These are phyloP conservation scores for Lepus timidus DNA, from an alignment of 2,113 vertebrate species.

Conservation along the genomic window DNA sequence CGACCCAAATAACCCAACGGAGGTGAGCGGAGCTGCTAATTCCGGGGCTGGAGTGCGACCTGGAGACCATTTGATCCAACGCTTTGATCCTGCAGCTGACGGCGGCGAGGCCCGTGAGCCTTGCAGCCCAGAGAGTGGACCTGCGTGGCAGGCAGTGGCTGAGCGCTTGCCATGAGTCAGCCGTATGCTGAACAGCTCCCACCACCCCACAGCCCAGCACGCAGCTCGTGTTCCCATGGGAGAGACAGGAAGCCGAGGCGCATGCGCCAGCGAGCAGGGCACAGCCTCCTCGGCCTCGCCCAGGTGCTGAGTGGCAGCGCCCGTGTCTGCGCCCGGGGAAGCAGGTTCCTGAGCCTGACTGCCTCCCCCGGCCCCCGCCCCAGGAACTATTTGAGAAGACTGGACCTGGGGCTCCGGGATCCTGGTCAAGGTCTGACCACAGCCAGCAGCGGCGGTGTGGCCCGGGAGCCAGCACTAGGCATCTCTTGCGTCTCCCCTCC, in stretches of 20 bases:
- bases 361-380: too few relatives aligned
- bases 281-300: not conserved
- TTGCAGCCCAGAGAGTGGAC: not conserved
- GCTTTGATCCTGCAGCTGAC: not conserved
- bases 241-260: accelerated
- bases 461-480: accelerated
- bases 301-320: not conserved
- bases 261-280: too few relatives aligned
- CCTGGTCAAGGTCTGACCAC: not conserved
- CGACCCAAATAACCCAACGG: not conserved
- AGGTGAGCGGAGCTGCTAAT: not conserved
- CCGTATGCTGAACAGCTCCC: accelerated
- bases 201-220: accelerated
- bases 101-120: not conserved
- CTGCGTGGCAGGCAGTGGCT: accelerated
- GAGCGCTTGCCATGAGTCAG: not conserved
- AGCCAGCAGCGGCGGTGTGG: accelerated
- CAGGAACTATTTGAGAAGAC: too few relatives aligned
- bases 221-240: accelerated
- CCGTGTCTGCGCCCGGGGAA: accelerated
- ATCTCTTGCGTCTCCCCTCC: accelerated
- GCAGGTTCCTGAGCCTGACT: not conserved
- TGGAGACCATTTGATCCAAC: not conserved
- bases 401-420: not conserved
- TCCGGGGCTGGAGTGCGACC: not conserved